phyloP scores from a whole-genome alignment of 2,113 vertebrate species.

The Rhineura floridana region DNA sequence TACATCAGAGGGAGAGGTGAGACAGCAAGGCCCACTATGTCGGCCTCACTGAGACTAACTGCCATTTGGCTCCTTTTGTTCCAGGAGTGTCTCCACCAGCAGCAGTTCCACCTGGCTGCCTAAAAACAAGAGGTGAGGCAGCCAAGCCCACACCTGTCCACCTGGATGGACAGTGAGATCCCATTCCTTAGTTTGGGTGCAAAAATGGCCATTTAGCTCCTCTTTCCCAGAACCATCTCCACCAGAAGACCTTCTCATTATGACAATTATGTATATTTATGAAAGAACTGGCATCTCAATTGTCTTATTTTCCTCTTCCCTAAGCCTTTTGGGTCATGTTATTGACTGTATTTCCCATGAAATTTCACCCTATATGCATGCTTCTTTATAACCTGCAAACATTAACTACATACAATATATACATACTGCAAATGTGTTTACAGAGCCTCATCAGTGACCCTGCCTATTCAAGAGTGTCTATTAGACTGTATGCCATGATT shows the following conservation, averaged over 20 bases:
- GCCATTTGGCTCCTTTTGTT: no score
- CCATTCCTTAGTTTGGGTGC: not conserved
- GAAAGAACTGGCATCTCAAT: not conserved
- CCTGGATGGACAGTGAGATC: not conserved
- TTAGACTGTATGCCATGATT: not conserved
- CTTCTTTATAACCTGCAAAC: no score
- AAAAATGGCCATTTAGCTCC: not conserved
- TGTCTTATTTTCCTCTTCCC: not conserved
- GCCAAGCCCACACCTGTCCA: not conserved
- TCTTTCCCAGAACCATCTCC: not conserved
- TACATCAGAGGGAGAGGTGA: not conserved
- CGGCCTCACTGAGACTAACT: not conserved
- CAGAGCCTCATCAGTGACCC: no score
- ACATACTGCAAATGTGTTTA: no score
- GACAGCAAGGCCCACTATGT: not conserved
- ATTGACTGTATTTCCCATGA: no score
- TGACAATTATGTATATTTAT: not conserved
- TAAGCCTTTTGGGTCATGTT: no score
- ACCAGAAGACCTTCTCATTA: not conserved
- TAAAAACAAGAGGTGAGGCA: not conserved
- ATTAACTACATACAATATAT: no score
- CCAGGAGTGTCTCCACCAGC: not conserved
- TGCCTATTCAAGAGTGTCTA: not conserved
- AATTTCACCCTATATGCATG: no score
- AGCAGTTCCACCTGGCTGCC: not conserved